Conservation (phyloP, 1,140 invertebrate species). For the Apocrypta bakeri region DNA sequence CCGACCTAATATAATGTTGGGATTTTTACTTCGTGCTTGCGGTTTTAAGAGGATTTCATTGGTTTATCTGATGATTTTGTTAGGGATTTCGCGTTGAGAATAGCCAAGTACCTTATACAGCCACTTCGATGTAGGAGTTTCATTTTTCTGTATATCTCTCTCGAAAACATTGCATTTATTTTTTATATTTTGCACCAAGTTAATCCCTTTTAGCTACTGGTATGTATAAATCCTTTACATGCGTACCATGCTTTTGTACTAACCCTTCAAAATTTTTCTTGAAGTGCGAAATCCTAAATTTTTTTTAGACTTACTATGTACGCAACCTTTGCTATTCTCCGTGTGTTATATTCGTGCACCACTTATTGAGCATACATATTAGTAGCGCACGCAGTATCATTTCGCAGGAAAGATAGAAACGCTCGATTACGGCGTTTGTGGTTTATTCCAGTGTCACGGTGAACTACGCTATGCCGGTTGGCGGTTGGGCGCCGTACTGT, state of each 20-base stretch:
- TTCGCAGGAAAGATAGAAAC: neutral
- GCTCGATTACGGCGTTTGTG: neutral
- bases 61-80: neutral
- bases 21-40: neutral
- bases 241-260: too few relatives aligned
- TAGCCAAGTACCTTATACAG: neutral
- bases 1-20: neutral
- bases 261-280: too few relatives aligned
- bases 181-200: too few relatives aligned
- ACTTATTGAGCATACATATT: too few relatives aligned
- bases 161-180: too few relatives aligned
- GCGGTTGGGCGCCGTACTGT: slow-evolving; percentile 76
- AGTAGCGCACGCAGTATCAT: neutral
- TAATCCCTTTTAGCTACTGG: too few relatives aligned
- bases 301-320: too few relatives aligned
- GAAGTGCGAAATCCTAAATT: too few relatives aligned
- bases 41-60: slow-evolving; percentile 2
- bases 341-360: too few relatives aligned
- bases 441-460: slow-evolving; percentile 77
- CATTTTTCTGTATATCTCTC: neutral
- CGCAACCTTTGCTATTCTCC: too few relatives aligned
- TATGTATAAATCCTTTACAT: too few relatives aligned
- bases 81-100: neutral
- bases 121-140: neutral
- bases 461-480: slow-evolving; percentile 77